These are phyloP conservation scores for Parapsyche elsis DNA, from an alignment of 1,140 invertebrate species.

Conservation along the genomic window DNA sequence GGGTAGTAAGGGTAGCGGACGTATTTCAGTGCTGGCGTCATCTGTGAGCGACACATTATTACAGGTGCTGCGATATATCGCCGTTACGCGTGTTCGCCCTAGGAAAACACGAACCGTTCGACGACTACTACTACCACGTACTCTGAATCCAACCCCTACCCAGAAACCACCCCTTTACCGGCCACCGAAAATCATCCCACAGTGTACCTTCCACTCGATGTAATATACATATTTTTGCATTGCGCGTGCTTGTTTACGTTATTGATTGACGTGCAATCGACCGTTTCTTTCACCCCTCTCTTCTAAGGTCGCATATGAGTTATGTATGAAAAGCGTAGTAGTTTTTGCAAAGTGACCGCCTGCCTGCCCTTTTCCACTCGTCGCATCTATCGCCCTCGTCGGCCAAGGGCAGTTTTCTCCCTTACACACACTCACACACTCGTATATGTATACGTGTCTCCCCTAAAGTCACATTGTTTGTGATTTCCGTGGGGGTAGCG, in stretches of 20 bases:
- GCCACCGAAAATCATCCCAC: neutral
- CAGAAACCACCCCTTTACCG: neutral
- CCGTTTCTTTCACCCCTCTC: neutral
- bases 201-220: neutral
- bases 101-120: constrained; percentile 30
- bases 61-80: constrained; percentile 56
- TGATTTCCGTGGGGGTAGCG: constrained; percentile 39
- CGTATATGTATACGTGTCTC: neutral
- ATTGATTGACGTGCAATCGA: neutral
- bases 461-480: constrained; percentile 46
- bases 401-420: neutral
- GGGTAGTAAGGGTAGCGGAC: neutral
- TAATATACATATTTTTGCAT: constrained; percentile 2
- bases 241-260: neutral
- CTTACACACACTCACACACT: neutral
- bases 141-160: neutral
- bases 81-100: constrained; percentile 48
- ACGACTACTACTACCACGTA: neutral
- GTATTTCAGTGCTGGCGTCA: constrained; percentile 46
- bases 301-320: constrained; percentile 35
- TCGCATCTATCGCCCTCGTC: constrained; percentile 28
- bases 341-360: constrained; percentile 48
- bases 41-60: constrained; percentile 56
- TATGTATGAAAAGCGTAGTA: constrained; percentile 23
- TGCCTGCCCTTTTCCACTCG: constrained; percentile 13